These are phyloP conservation scores for Margaritifera margaritifera DNA, from an alignment of 2,888 invertebrate species.

Conservation along the genomic window DNA sequence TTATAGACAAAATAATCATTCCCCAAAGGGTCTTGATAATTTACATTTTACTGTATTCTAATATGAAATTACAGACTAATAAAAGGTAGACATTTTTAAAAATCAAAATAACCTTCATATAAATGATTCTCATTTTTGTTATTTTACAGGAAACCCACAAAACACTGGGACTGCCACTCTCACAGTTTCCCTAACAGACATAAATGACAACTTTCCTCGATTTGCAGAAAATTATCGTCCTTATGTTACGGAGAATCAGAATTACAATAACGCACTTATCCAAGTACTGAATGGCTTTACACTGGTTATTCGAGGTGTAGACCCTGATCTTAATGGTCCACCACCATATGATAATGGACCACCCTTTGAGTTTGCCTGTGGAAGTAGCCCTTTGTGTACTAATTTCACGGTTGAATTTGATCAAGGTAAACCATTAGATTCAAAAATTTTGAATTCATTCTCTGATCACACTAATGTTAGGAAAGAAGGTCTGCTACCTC, in stretches of 20 bases:
- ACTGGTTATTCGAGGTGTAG: constrained; percentile 46
- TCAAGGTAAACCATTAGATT: constrained; percentile 6
- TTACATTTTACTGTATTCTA: no score
- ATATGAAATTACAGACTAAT: no score
- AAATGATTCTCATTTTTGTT: background rate
- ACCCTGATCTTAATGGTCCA: constrained; percentile 52
- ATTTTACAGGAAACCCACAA: constrained; percentile 57
- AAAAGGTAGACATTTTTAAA: no score
- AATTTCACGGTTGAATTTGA: constrained; percentile 8
- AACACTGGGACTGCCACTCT: constrained; percentile 89
- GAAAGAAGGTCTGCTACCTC: background rate
- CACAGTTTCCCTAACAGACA: constrained; percentile 91
- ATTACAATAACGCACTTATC: constrained; percentile 4
- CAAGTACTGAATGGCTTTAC: no score
- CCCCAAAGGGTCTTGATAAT: no score
- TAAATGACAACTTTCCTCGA: constrained; percentile 97
- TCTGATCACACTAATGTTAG: no score
- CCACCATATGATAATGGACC: constrained; percentile 62
- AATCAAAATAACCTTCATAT: no score
- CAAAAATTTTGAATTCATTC: no score
- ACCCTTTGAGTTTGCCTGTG: constrained; percentile 82
- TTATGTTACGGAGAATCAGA: constrained; percentile 26
- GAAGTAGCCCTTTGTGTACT: constrained; percentile 15
- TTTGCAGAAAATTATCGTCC: constrained; percentile 78
- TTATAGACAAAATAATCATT: no score